These are phyloP conservation scores for Hippocampus comes DNA, from an alignment of 2,113 vertebrate species.

Conservation along the genomic window DNA sequence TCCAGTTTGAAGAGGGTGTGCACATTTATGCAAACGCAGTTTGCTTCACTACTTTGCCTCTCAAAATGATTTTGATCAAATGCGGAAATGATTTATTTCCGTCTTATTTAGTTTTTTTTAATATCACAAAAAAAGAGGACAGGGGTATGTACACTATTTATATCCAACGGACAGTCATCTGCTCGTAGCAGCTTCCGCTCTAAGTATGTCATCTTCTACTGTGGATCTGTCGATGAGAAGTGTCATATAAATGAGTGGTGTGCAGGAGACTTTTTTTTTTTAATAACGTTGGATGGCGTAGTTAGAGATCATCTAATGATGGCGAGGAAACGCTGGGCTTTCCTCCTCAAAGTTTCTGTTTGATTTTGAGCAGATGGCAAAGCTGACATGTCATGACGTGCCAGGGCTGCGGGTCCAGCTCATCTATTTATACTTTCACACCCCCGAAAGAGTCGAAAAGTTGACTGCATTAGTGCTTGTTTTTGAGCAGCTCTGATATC, in stretches of 20 bases:
- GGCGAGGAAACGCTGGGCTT: slow-evolving; percentile 13
- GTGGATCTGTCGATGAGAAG: neutral
- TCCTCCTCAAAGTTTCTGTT: slow-evolving; percentile 12
- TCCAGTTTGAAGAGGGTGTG: too few relatives aligned
- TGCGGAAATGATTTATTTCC: neutral
- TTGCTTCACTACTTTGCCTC: too few relatives aligned
- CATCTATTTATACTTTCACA: slow-evolving; percentile 41
- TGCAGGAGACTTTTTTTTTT: slow-evolving; percentile 9
- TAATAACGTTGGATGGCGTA: slow-evolving; percentile 11
- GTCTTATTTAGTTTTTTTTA: neutral
- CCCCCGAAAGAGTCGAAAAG: slow-evolving; percentile 23
- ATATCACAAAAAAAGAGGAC: neutral
- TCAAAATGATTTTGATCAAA: neutral
- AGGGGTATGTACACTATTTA: neutral
- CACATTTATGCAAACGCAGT: too few relatives aligned
- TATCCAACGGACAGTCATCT: neutral
- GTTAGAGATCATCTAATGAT: slow-evolving; percentile 41
- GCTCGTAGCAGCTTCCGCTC: neutral
- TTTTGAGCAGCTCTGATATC: slow-evolving; percentile 58
- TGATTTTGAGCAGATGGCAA: slow-evolving; percentile 47
- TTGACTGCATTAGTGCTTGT: slow-evolving; percentile 32
- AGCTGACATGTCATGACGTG: slow-evolving; percentile 32
- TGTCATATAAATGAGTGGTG: slow-evolving; percentile 24
- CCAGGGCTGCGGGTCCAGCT: slow-evolving; percentile 44
- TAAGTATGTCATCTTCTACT: slow-evolving; percentile 4